Evolutionary conservation across 2,888 invertebrate genomes (phyloP).

Genomic region (Pharmacophagus antenor): DNA sequence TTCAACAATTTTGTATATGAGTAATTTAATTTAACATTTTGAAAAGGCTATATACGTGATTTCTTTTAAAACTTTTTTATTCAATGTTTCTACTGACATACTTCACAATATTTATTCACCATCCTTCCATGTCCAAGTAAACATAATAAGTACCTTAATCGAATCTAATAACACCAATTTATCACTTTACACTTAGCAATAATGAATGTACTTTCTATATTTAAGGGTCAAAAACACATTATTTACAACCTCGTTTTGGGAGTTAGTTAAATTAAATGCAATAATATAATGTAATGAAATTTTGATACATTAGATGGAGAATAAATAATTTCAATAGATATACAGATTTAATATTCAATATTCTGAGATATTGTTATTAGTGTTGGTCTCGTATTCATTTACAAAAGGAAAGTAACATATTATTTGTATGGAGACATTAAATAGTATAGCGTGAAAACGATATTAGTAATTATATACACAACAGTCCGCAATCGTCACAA

Average conservation of each 20-base stretch:
- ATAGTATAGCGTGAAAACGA: conserved; percentile 26
- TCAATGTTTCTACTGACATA: not conserved
- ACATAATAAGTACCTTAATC: conserved; percentile 18
- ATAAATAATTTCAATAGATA: conserved; percentile 44
- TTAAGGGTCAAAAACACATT: conserved; percentile 41
- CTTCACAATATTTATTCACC: not conserved
- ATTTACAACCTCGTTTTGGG: conserved; percentile 43
- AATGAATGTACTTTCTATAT: conserved; percentile 49
- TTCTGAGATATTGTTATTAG: conserved; percentile 31
- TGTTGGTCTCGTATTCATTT: conserved; percentile 5
- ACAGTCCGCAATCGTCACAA: conserved; percentile 1
- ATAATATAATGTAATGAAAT: conserved; percentile 42
- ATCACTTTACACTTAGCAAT: conserved; percentile 51
- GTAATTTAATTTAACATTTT: not conserved
- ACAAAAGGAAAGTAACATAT: not conserved
- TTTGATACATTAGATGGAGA: conserved; percentile 62
- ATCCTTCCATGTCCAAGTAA: conserved; percentile 10
- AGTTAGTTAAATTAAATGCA: conserved; percentile 39
- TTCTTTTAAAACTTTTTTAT: not conserved
- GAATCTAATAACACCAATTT: conserved; percentile 40
- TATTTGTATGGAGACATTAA: conserved; percentile 10
- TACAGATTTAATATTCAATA: conserved; percentile 37
- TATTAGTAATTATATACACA: conserved; percentile 10
- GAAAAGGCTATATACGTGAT: not conserved
- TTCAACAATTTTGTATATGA: not conserved